A percentile compares a stretch with the other conserved stretches of the same genome.
Evolutionary conservation across 2,113 vertebrate genomes (phyloP).

Genomic region (Halichoeres trimaculatus): DNA sequence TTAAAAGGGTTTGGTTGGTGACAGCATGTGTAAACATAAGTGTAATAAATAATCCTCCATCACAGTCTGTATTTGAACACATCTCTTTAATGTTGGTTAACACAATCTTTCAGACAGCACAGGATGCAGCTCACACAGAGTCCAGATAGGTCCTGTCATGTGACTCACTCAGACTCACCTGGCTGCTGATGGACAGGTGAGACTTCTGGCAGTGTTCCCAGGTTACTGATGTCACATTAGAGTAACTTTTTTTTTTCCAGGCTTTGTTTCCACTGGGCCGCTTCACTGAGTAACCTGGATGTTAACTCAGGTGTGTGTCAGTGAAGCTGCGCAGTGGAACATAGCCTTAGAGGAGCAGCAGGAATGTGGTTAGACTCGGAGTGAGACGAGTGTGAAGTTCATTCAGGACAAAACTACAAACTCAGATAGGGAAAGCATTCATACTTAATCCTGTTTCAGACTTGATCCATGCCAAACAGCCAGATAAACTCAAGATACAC

Average conservation of each 20-base stretch:
- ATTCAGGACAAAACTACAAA: slow-evolving; percentile 26
- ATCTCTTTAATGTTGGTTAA: slow-evolving; percentile 77
- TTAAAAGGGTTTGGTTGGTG: too few species aligned
- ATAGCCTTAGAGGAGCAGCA: slow-evolving; percentile 12
- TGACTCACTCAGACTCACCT: slow-evolving; percentile 40
- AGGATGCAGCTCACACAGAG: slow-evolving; percentile 65
- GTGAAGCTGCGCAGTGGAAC: background rate
- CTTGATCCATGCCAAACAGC: background rate
- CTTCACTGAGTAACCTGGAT: background rate
- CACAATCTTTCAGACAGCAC: slow-evolving; percentile 74
- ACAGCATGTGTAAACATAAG: too few species aligned
- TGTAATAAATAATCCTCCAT: background rate
- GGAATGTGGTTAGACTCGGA: slow-evolving; percentile 38
- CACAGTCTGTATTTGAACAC: slow-evolving; percentile 34
- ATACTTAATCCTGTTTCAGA: too few species aligned
- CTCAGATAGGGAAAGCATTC: background rate
- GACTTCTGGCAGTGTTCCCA: slow-evolving; percentile 35
- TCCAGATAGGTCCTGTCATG: slow-evolving; percentile 26
- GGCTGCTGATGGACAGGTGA: slow-evolving; percentile 26
- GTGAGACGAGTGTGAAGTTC: background rate
- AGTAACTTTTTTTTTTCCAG: background rate
- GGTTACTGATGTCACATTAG: background rate
- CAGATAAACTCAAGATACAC: too few species aligned
- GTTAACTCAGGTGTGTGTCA: slow-evolving; percentile 1
- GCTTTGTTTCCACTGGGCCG: background rate